These are phyloP conservation scores for Drosophila nebulosa DNA, from an alignment of 1,140 invertebrate genomes.

Conservation along the genomic window DNA sequence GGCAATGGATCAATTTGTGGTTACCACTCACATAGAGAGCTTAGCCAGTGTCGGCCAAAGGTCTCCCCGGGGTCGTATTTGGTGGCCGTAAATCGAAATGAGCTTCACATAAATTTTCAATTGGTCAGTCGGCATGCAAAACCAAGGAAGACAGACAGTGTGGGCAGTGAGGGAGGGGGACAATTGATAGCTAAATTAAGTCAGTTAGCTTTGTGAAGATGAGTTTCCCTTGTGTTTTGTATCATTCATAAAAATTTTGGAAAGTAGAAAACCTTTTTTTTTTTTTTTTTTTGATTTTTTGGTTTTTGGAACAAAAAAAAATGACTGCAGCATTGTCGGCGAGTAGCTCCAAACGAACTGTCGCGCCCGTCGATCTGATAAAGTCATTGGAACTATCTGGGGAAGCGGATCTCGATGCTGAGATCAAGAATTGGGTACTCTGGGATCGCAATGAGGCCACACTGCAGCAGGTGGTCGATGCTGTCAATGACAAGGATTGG, in stretches of 20 bases:
- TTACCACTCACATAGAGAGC: conserved; percentile 41
- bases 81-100: conserved; percentile 73
- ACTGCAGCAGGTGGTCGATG: conserved; percentile 45
- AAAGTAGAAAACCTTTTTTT: not conserved
- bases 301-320: not conserved
- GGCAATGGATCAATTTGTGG: conserved; percentile 76
- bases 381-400: conserved; percentile 34
- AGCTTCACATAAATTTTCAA: conserved; percentile 73
- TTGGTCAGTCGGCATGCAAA: conserved; percentile 44
- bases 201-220: not conserved
- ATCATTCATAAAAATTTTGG: conserved; percentile 13
- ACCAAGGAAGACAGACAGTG: not conserved
- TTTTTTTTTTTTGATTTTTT: not conserved
- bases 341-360: not conserved
- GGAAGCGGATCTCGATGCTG: conserved; percentile 35
- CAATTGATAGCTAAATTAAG: not conserved
- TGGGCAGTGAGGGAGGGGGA: not conserved
- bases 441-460: conserved; percentile 64
- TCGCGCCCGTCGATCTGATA: conserved; percentile 30
- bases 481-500: conserved; percentile 51
- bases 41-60: conserved; percentile 37
- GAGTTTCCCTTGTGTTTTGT: not conserved
- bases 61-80: conserved; percentile 51
- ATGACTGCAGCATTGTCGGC: conserved; percentile 5
- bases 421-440: conserved; percentile 56